Conservation (phyloP, 2,113 vertebrate genomes). For the Epinephelus moara region DNA sequence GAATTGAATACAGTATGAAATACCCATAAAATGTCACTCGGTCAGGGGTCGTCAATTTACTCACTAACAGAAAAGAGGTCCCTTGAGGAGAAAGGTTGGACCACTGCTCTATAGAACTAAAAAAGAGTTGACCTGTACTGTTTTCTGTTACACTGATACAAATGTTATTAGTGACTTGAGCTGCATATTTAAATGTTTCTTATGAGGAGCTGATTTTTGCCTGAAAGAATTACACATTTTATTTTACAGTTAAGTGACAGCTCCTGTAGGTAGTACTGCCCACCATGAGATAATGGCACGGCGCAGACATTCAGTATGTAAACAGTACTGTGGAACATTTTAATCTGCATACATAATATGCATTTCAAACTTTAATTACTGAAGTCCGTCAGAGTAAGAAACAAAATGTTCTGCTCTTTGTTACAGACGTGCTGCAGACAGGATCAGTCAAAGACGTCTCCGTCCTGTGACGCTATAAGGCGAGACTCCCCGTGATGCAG, state of each 20-base stretch:
- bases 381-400: background rate
- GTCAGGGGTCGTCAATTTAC: too few species aligned
- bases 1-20: too few species aligned
- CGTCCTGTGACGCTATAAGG: constrained; percentile 79
- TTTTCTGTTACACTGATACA: background rate
- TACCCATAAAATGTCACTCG: too few species aligned
- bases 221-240: too few species aligned
- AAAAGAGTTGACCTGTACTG: background rate
- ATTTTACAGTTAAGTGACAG: background rate
- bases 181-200: background rate
- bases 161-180: background rate
- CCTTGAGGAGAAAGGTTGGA: too few species aligned
- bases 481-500: constrained; percentile 93
- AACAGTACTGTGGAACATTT: constrained; percentile 16
- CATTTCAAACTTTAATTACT: constrained; percentile 5
- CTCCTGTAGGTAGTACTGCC: background rate
- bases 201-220: background rate
- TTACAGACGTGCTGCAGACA: background rate
- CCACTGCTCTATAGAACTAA: too few species aligned
- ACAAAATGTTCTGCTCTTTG: constrained; percentile 10
- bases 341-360: background rate
- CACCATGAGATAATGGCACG: constrained; percentile 3
- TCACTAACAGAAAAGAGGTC: too few species aligned
- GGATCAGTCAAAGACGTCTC: constrained; percentile 80
- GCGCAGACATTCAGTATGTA: constrained; percentile 29